Conservation (phyloP, 2,797 vertebrate genomes). For the Microcaecilia unicolor region DNA sequence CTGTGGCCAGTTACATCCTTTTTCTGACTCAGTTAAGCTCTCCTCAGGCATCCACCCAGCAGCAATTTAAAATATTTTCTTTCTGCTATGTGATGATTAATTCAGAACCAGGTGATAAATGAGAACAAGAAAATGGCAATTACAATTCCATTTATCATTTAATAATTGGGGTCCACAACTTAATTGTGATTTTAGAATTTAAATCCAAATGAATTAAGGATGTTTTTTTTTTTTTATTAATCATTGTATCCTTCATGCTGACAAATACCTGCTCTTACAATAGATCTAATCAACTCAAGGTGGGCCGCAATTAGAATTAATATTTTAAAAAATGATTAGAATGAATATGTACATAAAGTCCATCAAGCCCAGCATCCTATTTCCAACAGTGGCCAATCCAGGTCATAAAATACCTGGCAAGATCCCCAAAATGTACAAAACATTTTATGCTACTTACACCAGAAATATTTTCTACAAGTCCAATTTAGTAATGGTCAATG, state of each 20-base stretch:
- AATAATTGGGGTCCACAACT: conserved; percentile 65
- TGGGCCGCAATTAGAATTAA: conserved; percentile 68
- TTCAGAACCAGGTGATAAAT: conserved; percentile 51
- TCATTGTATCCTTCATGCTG: conserved; percentile 39
- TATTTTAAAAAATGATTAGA: too few species aligned
- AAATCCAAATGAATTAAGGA: conserved; percentile 59
- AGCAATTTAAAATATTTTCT: conserved; percentile 18
- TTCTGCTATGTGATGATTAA: conserved; percentile 44
- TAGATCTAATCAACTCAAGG: conserved; percentile 43
- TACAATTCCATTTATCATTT: conserved; percentile 72
- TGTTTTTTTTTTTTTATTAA: conserved; percentile 52
- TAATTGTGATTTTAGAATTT: conserved; percentile 58
- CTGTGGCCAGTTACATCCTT: conserved; percentile 15
- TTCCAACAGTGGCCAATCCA: too few species aligned
- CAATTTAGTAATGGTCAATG: too few species aligned
- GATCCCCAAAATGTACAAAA: too few species aligned
- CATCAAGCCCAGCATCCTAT: too few species aligned
- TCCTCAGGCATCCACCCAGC: not conserved
- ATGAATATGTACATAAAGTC: conserved; percentile 75
- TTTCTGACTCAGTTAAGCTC: conserved; percentile 9
- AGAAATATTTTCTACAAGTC: too few species aligned
- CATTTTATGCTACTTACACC: too few species aligned
- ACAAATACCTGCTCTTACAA: conserved; percentile 70
- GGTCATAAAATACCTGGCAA: too few species aligned
- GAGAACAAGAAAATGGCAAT: conserved; percentile 49